These are phyloP conservation scores for Xenentodon cancila DNA, from an alignment of 2,797 vertebrate species.

Conservation along the genomic window DNA sequence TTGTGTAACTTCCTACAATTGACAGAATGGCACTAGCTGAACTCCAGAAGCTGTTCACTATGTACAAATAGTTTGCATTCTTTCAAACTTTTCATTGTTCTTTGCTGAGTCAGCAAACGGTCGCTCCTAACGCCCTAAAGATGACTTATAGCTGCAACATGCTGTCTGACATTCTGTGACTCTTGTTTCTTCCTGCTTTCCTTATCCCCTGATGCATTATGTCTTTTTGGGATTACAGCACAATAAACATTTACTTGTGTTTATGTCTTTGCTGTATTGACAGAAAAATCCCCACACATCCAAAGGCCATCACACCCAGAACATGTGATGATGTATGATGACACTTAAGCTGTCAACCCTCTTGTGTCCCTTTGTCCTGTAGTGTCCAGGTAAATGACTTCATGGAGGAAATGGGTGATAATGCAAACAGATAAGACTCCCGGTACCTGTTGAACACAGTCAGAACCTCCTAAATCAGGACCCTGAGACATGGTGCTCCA, in stretches of 20 bases:
- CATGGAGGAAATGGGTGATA: conserved; percentile 82
- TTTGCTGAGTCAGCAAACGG: conserved; percentile 16
- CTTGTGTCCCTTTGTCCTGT: conserved; percentile 73
- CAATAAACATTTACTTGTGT: conserved; percentile 27
- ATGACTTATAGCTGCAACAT: conserved; percentile 41
- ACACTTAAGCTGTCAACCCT: conserved; percentile 70
- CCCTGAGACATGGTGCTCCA: conserved; percentile 79
- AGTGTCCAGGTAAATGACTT: conserved; percentile 75
- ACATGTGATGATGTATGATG: conserved; percentile 59
- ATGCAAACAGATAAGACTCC: conserved; percentile 82
- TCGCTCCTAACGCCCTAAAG: conserved; percentile 36
- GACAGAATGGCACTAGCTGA: neutral
- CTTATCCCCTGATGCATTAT: conserved; percentile 14
- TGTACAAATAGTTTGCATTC: conserved; percentile 11
- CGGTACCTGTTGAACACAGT: conserved; percentile 79
- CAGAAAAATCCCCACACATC: conserved; percentile 37
- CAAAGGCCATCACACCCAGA: conserved; percentile 33
- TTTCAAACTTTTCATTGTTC: conserved; percentile 33
- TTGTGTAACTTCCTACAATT: neutral
- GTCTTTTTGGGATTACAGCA: conserved; percentile 39
- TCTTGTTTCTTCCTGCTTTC: conserved; percentile 24
- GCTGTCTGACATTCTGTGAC: conserved; percentile 33
- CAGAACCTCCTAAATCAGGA: conserved; percentile 77
- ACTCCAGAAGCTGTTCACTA: conserved; percentile 1
- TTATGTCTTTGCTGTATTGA: conserved; percentile 36